phyloP scores from a whole-genome alignment of 2,113 vertebrate species.

The Hypanus sabinus region DNA sequence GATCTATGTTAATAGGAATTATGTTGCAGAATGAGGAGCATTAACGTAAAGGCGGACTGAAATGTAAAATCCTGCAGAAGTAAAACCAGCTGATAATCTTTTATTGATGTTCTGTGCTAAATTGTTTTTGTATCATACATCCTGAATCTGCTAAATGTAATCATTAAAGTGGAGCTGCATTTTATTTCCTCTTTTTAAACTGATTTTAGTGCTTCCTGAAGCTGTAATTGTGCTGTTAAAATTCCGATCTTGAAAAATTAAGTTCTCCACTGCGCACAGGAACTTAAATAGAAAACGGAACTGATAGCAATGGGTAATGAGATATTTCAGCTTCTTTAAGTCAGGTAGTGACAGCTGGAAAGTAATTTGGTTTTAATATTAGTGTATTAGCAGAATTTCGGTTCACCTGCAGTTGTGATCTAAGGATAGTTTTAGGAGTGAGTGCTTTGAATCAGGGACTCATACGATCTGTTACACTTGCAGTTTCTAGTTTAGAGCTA shows the following conservation, averaged over 20 bases:
- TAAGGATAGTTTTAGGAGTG: not conserved
- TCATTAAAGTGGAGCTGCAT: not conserved
- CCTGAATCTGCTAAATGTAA: not conserved
- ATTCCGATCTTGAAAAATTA: conserved; percentile 23
- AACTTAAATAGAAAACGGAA: not conserved
- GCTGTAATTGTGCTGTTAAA: not conserved
- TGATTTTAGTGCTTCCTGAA: not conserved
- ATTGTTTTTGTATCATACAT: conserved; percentile 10
- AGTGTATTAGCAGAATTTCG: not conserved
- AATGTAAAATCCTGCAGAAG: not conserved
- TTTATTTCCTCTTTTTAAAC: not conserved
- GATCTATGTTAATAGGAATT: not conserved
- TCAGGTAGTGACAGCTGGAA: not conserved
- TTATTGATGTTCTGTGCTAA: conserved; percentile 10
- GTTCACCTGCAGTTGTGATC: not conserved
- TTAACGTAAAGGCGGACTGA: conserved; percentile 6
- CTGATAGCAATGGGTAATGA: not conserved
- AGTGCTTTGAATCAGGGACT: not conserved
- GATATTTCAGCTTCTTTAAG: conserved; percentile 15
- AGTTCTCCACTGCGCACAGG: not conserved
- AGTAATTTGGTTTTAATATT: conserved; percentile 19
- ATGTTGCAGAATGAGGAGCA: not conserved
- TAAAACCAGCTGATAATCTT: not conserved
- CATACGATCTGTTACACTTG: not conserved
- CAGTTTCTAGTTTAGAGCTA: not conserved